These are phyloP conservation scores for Pollenia angustigena DNA, from an alignment of 2,888 invertebrate genomes.

Conservation along the genomic window DNA sequence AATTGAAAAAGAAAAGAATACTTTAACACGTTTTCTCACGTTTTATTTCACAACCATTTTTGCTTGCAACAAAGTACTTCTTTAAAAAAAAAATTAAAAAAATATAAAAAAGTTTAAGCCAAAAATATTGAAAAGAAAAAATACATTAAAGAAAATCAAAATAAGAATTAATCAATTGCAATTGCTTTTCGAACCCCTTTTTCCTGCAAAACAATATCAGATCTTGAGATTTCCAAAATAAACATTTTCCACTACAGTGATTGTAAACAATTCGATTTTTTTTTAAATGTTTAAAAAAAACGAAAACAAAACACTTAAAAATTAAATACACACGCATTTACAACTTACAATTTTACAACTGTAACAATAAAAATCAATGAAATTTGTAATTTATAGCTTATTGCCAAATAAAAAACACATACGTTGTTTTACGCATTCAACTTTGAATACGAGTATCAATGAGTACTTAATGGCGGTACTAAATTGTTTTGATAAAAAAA, in stretches of 20 bases:
- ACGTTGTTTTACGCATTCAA: constrained; percentile 45
- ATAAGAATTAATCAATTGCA: constrained; percentile 74
- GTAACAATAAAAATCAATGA: constrained; percentile 67
- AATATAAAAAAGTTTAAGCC: constrained; percentile 62
- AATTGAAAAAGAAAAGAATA: background rate
- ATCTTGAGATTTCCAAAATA: constrained; percentile 75
- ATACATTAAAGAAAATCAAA: constrained; percentile 69
- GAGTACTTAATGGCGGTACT: constrained; percentile 55
- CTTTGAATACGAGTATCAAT: background rate
- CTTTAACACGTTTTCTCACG: constrained; percentile 55
- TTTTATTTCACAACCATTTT: constrained; percentile 12
- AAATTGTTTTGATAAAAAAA: constrained; percentile 37
- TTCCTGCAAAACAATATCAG: constrained; percentile 32
- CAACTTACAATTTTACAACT: constrained; percentile 69
- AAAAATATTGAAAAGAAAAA: constrained; percentile 70
- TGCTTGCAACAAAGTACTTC: constrained; percentile 56
- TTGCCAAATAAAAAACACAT: constrained; percentile 72
- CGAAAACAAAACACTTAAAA: constrained; percentile 62
- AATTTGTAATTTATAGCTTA: constrained; percentile 81
- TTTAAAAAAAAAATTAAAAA: no score
- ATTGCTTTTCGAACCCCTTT: constrained; percentile 55
- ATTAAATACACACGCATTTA: constrained; percentile 59
- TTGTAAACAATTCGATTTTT: constrained; percentile 39
- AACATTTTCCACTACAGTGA: constrained; percentile 64
- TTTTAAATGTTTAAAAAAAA: constrained; percentile 7